Conservation (phyloP, 2,888 invertebrate genomes). For the Mantis religiosa region DNA sequence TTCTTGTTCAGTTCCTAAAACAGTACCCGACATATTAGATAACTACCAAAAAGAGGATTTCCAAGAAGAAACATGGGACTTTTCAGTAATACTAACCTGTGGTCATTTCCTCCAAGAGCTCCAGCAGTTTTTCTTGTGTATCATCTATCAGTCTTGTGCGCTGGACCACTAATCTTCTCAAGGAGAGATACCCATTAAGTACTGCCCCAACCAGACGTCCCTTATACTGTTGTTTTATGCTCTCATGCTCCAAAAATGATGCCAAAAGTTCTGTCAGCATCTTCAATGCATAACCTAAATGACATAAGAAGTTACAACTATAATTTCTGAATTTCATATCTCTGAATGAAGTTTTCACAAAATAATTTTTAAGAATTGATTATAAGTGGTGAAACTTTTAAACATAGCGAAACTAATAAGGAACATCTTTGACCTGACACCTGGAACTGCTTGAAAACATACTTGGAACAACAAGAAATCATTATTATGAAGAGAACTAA, state of each 20-base stretch:
- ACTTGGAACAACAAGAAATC: no score
- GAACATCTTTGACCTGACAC: no score
- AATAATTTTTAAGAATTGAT: no score
- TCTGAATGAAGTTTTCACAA: neutral
- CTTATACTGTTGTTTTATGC: conserved; percentile 87
- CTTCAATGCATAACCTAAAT: conserved; percentile 79
- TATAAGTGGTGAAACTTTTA: no score
- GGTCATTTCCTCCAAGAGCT: conserved; percentile 92
- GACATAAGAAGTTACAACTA: conserved; percentile 4
- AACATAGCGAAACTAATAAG: no score
- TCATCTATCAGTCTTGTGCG: conserved; percentile 92
- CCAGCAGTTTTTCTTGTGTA: conserved; percentile 90
- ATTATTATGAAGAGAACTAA: no score
- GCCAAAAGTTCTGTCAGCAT: conserved; percentile 84
- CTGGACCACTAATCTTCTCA: conserved; percentile 88
- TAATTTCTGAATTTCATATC: neutral
- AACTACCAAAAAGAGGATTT: neutral
- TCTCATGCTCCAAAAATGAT: conserved; percentile 81
- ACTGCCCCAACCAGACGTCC: conserved; percentile 83
- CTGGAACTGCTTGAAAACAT: no score
- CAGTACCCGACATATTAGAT: neutral
- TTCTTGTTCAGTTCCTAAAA: conserved; percentile 83
- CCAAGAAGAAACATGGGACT: neutral
- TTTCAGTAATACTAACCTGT: conserved; percentile 53
- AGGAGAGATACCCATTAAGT: conserved; percentile 87